A percentile compares a stretch with the other conserved stretches of the same genome.
phyloP scores from a whole-genome alignment of 2,797 vertebrate genomes.

The Mareca penelope region DNA sequence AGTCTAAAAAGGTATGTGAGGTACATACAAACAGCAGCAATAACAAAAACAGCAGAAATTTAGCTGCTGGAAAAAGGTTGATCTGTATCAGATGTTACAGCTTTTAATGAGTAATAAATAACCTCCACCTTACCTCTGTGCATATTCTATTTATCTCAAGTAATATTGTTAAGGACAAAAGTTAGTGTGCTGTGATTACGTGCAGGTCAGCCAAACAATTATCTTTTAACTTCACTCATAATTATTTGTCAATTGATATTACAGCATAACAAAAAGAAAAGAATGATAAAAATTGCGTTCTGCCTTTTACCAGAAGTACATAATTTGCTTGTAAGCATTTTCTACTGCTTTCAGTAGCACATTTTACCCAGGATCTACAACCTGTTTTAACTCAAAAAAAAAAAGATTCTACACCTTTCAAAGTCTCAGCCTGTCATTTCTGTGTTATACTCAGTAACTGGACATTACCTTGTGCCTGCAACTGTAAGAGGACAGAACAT shows the following conservation, averaged over 20 bases:
- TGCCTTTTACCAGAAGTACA: not conserved
- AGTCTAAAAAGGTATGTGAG: not conserved
- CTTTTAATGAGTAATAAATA: not conserved
- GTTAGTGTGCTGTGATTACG: not conserved
- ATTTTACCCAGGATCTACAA: not conserved
- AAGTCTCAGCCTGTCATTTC: not conserved
- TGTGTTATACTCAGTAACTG: not conserved
- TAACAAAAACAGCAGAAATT: not conserved
- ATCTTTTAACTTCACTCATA: not conserved
- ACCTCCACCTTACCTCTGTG: not conserved
- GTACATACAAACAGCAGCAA: not conserved
- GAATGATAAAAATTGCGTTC: not conserved
- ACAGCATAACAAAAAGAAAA: not conserved
- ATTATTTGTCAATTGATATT: not conserved
- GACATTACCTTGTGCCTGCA: not conserved
- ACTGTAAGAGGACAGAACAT: not conserved
- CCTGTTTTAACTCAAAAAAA: not conserved
- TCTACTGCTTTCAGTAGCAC: not conserved
- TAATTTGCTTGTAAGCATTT: not conserved
- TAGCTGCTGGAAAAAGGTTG: not conserved
- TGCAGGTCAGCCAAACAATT: not conserved
- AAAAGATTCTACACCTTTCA: not conserved
- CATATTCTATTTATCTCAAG: not conserved
- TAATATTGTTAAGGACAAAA: not conserved
- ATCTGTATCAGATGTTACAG: not conserved